Evolutionary conservation across 1,140 invertebrate genomes (phyloP).

Genomic region (Diorhabda elongata): DNA sequence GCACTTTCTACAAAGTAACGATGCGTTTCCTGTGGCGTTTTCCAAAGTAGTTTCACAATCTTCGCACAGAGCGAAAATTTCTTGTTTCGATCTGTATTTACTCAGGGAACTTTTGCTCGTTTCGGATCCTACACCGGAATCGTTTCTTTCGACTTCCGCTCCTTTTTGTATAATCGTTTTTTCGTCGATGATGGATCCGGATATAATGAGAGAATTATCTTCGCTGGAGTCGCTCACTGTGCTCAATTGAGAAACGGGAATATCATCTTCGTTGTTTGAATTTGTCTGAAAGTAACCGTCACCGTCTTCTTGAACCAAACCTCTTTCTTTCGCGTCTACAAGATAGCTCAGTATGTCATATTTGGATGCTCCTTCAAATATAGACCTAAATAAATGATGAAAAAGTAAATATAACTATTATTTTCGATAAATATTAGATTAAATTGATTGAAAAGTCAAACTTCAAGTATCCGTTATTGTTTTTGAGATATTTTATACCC

Average conservation of each 20-base stretch:
- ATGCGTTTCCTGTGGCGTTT: conserved; percentile 62
- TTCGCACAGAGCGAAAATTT: conserved; percentile 61
- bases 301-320: conserved; percentile 59
- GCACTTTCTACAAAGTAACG: conserved; percentile 82
- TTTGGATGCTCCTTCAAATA: conserved; percentile 81
- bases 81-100: conserved; percentile 55
- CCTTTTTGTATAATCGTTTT: conserved; percentile 51
- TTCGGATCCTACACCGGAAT: conserved; percentile 90
- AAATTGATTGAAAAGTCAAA: no score
- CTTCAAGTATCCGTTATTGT: no score
- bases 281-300: conserved; percentile 57
- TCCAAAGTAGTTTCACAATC: conserved; percentile 73
- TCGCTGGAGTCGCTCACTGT: conserved; percentile 66
- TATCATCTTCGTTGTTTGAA: conserved; percentile 53
- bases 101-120: conserved; percentile 82
- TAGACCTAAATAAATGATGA: conserved; percentile 52
- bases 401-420: conserved; percentile 13
- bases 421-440: no score
- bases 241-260: conserved; percentile 53
- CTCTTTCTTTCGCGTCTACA: conserved; percentile 76
- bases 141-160: conserved; percentile 79
- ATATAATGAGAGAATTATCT: conserved; percentile 60
- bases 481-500: no score
- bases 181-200: conserved; percentile 51
- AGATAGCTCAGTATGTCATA: conserved; percentile 85